Conservation (phyloP, 2,888 invertebrate species). For the Clivina fossor region DNA sequence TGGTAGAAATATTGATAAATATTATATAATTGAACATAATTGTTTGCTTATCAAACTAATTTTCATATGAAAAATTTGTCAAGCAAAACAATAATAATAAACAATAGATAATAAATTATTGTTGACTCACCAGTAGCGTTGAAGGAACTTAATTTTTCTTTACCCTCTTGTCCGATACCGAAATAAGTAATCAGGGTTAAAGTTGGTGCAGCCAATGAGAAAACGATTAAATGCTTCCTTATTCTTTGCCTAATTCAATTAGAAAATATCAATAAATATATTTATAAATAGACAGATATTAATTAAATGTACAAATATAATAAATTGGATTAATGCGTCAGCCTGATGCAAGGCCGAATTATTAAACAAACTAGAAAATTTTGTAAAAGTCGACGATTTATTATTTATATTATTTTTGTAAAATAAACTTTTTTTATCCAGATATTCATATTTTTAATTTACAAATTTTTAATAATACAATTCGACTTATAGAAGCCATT, state of each 20-base stretch:
- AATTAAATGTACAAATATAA: neutral
- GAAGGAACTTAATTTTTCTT: slow-evolving; percentile 83
- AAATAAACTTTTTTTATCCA: too few relatives aligned
- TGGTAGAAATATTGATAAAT: too few relatives aligned
- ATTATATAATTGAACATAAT: too few relatives aligned
- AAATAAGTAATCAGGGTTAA: slow-evolving; percentile 90
- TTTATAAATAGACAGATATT: neutral
- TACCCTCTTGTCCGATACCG: slow-evolving; percentile 89
- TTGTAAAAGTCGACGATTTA: too few relatives aligned
- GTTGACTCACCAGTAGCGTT: slow-evolving; percentile 78
- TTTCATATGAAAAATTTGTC: neutral
- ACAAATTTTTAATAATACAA: too few relatives aligned
- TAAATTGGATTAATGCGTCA: slow-evolving; percentile 4
- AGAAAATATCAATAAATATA: slow-evolving; percentile 14
- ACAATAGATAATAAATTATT: slow-evolving; percentile 7
- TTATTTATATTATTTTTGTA: too few relatives aligned
- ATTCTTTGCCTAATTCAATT: slow-evolving; percentile 66
- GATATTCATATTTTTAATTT: too few relatives aligned
- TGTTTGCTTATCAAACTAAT: neutral
- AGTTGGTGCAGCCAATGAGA: slow-evolving; percentile 90
- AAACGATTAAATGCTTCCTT: slow-evolving; percentile 84
- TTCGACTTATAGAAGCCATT: too few relatives aligned
- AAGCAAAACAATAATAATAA: neutral
- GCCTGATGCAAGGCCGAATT: too few relatives aligned
- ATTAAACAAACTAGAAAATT: too few relatives aligned